Percentiles rank a stretch among this genome's conserved stretches.
phyloP scores from a whole-genome alignment of 2,888 invertebrate genomes.

The Noctuana brunneofusca region DNA sequence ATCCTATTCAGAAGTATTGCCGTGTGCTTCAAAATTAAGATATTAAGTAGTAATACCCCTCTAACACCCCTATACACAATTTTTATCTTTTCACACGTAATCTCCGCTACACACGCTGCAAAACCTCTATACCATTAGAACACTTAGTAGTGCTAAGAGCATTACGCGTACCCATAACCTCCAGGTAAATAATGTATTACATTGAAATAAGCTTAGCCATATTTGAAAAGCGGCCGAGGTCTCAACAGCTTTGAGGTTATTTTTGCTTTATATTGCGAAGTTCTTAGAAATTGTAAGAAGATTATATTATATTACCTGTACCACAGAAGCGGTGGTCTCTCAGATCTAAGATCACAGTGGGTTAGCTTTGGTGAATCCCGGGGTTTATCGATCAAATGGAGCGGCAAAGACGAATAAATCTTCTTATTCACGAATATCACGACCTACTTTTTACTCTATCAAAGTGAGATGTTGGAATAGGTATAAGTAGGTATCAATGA shows the following conservation, averaged over 20 bases:
- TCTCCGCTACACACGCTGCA: not conserved
- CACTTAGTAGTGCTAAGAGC: constrained; percentile 46
- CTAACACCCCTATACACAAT: not conserved
- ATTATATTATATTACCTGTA: constrained; percentile 37
- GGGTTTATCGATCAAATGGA: constrained; percentile 8
- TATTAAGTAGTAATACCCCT: not conserved
- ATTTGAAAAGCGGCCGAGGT: constrained; percentile 36
- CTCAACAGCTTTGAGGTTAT: constrained; percentile 41
- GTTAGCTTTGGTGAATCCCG: not conserved
- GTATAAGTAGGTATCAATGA: no score
- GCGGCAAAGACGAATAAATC: constrained; percentile 2
- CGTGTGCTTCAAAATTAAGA: not conserved
- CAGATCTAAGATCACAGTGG: constrained; percentile 17
- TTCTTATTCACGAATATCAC: not conserved
- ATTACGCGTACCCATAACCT: constrained; percentile 43
- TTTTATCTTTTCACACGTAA: not conserved
- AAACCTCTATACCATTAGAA: constrained; percentile 37
- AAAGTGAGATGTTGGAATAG: not conserved
- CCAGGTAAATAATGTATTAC: constrained; percentile 46
- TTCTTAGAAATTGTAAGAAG: constrained; percentile 44
- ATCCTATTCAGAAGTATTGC: no score
- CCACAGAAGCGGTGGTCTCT: constrained; percentile 21
- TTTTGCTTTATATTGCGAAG: constrained; percentile 39
- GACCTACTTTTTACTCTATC: not conserved
- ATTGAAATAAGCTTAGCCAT: constrained; percentile 40